phyloP scores from a whole-genome alignment of 35 echinoderm and acorn worm species.

The Apostichopus parvimensis region DNA sequence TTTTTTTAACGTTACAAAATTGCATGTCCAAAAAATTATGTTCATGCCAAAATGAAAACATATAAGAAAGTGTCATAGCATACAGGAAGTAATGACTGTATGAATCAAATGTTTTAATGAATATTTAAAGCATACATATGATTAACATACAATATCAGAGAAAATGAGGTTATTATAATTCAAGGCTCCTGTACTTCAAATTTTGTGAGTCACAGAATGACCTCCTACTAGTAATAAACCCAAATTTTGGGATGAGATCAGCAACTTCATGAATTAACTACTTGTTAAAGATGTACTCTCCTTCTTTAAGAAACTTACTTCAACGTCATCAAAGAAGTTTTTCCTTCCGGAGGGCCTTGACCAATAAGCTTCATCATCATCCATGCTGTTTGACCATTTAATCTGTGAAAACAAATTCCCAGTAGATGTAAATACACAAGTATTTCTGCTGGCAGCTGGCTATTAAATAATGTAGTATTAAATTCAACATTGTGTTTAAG shows the following conservation, averaged over 20 bases:
- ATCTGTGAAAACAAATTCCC: neutral
- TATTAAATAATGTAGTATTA: too few relatives aligned
- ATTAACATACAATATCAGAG: too few relatives aligned
- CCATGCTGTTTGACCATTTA: neutral
- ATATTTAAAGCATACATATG: too few relatives aligned
- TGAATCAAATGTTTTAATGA: too few relatives aligned
- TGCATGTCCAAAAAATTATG: too few relatives aligned
- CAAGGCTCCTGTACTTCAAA: neutral
- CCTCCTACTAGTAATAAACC: neutral
- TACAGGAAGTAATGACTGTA: too few relatives aligned
- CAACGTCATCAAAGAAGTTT: neutral
- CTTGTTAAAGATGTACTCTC: neutral
- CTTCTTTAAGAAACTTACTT: constrained; percentile 4
- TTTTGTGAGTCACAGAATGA: neutral
- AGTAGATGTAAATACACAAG: too few relatives aligned
- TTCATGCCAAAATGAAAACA: too few relatives aligned
- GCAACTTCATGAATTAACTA: neutral
- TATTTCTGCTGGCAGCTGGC: too few relatives aligned
- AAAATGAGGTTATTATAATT: neutral
- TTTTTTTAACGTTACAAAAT: too few relatives aligned
- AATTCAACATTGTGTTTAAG: too few relatives aligned
- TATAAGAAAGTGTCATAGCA: too few relatives aligned
- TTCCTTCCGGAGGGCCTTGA: neutral
- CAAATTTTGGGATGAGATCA: neutral
- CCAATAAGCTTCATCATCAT: constrained; percentile 11